Percentiles rank a stretch among this genome's conserved stretches.
Evolutionary conservation across 2,113 vertebrate genomes (phyloP).

Genomic region (Mystacornis crossleyi): DNA sequence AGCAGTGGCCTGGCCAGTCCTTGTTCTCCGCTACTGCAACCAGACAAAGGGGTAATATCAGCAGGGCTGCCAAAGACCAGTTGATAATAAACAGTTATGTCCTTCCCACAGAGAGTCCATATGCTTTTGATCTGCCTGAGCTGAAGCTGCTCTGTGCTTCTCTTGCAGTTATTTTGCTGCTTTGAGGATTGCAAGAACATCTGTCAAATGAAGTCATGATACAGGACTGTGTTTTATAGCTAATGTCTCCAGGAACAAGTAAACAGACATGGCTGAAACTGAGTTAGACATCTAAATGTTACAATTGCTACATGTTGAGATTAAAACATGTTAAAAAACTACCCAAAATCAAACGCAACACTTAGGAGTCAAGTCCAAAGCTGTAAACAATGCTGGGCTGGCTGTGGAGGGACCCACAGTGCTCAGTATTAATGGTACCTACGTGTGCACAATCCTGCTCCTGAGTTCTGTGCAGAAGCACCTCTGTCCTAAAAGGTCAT

Average conservation of each 20-base stretch:
- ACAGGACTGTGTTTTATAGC: not conserved
- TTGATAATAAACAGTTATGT: not conserved
- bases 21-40: not conserved
- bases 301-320: fast-evolving
- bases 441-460: not conserved
- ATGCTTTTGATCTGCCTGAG: not conserved
- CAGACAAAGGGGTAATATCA: not conserved
- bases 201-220: not conserved
- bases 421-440: not conserved
- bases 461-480: not conserved
- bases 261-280: not conserved
- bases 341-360: not conserved
- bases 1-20: not conserved
- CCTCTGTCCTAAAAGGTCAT: not conserved
- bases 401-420: not conserved
- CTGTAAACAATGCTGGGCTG: not conserved
- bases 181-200: not conserved
- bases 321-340: not conserved
- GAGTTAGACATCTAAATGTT: not conserved
- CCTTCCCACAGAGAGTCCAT: not conserved
- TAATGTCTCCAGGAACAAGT: not conserved
- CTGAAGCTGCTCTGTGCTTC: not conserved
- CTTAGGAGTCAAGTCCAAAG: not conserved
- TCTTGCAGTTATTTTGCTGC: not conserved
- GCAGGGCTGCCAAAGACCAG: not conserved